These are phyloP conservation scores for Chrysoperla carnea DNA, from an alignment of 1,140 invertebrate species.

Conservation along the genomic window DNA sequence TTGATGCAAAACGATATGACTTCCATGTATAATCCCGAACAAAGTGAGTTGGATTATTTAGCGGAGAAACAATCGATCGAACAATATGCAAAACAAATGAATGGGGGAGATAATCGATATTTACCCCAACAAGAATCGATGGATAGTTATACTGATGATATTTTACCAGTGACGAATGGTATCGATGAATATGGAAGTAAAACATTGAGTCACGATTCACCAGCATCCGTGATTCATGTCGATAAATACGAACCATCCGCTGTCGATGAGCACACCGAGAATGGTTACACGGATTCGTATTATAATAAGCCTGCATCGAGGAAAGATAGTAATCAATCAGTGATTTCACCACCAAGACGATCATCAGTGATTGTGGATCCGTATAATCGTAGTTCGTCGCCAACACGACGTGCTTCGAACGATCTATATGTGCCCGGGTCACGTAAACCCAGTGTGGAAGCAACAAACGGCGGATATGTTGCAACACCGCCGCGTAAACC, in stretches of 20 bases:
- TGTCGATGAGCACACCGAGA: conserved; percentile 11
- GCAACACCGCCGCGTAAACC: background rate
- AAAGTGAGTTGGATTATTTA: conserved; percentile 16
- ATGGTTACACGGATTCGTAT: conserved; percentile 21
- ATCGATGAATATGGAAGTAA: conserved; percentile 11
- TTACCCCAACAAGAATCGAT: conserved; percentile 25
- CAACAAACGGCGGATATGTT: conserved; percentile 3
- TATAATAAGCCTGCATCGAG: conserved; percentile 11
- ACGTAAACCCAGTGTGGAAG: conserved; percentile 13
- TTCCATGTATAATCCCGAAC: conserved; percentile 8
- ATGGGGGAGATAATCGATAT: conserved; percentile 16
- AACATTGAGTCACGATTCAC: conserved; percentile 19
- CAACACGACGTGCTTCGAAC: conserved; percentile 7
- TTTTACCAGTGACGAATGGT: conserved; percentile 5
- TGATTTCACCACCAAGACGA: conserved; percentile 5
- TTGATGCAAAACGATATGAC: no score
- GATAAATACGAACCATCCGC: conserved; percentile 17
- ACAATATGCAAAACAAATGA: conserved; percentile 4
- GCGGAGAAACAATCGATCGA: conserved; percentile 28
- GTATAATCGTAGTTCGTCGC: conserved; percentile 1
- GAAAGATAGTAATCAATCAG: conserved; percentile 5
- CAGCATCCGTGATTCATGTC: conserved; percentile 23
- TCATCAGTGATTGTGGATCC: conserved; percentile 3
- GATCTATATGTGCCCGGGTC: conserved; percentile 6
- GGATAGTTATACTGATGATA: conserved; percentile 26